Percentiles rank a stretch among this genome's conserved stretches.
phyloP scores from a whole-genome alignment of 2,888 invertebrate genomes.

The Tolmerus cingulatus region DNA sequence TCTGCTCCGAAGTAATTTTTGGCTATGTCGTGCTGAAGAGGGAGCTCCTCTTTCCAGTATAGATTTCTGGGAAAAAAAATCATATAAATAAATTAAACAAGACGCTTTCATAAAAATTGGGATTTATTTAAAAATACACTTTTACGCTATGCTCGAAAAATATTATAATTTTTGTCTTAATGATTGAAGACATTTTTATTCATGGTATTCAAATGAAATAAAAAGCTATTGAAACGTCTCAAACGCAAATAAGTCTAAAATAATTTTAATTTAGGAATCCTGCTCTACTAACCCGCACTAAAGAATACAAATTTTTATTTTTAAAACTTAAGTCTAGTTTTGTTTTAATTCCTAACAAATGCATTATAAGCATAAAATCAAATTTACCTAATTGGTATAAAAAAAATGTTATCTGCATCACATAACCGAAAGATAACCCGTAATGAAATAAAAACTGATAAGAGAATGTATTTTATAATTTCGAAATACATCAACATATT shows the following conservation, averaged over 20 bases:
- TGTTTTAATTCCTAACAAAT: background rate
- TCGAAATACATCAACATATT: background rate
- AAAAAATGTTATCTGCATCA: background rate
- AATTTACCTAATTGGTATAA: background rate
- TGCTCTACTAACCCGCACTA: too few relatives aligned
- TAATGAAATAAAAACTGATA: background rate
- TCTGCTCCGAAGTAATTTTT: conserved; percentile 51
- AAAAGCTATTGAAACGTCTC: too few relatives aligned
- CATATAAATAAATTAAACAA: background rate
- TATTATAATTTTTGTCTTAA: too few relatives aligned
- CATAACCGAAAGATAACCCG: background rate
- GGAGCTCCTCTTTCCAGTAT: conserved; percentile 53
- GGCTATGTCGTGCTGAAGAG: conserved; percentile 53
- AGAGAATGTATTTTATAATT: background rate
- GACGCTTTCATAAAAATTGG: background rate
- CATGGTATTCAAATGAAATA: too few relatives aligned
- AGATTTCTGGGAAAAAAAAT: conserved; percentile 50
- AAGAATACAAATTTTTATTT: too few relatives aligned
- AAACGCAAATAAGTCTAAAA: too few relatives aligned
- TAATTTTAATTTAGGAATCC: too few relatives aligned
- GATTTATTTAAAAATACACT: background rate
- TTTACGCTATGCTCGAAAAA: too few relatives aligned
- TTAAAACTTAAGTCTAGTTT: too few relatives aligned
- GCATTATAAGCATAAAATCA: background rate
- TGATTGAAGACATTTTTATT: too few relatives aligned